Conservation (phyloP, 2,888 invertebrate species). For the Dolichopus griseipennis region DNA sequence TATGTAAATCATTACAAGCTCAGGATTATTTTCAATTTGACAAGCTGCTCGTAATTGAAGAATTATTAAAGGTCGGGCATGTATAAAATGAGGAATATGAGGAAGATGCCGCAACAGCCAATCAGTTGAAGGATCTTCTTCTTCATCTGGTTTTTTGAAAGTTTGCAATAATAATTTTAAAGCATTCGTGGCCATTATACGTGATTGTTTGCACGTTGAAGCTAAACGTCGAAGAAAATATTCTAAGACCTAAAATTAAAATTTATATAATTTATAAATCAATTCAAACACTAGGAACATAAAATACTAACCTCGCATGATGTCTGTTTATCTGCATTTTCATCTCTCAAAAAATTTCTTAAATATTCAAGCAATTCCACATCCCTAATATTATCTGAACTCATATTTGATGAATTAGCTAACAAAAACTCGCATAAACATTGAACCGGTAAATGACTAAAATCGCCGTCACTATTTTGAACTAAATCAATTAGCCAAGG, state of each 20-base stretch:
- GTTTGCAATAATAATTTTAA: slow-evolving; percentile 57
- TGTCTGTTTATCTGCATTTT: slow-evolving; percentile 48
- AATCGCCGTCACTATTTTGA: slow-evolving; percentile 70
- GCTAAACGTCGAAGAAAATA: slow-evolving; percentile 80
- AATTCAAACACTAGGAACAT: neutral
- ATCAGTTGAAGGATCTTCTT: slow-evolving; percentile 30
- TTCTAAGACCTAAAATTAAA: slow-evolving; percentile 48
- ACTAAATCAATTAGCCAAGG: slow-evolving; percentile 94
- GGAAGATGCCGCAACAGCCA: slow-evolving; percentile 61
- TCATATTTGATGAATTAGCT: slow-evolving; percentile 55
- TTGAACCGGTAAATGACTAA: slow-evolving; percentile 87
- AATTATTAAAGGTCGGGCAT: slow-evolving; percentile 60
- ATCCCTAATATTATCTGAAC: slow-evolving; percentile 58
- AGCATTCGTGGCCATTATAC: slow-evolving; percentile 63
- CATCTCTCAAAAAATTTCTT: slow-evolving; percentile 47
- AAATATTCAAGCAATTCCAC: slow-evolving; percentile 58
- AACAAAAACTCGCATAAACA: slow-evolving; percentile 93
- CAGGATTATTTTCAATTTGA: slow-evolving; percentile 81
- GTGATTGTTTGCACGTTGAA: slow-evolving; percentile 67
- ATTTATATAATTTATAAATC: neutral
- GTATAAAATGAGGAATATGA: slow-evolving; percentile 67
- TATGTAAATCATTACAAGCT: slow-evolving; percentile 66
- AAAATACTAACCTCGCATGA: slow-evolving; percentile 62
- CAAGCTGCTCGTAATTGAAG: slow-evolving; percentile 74
- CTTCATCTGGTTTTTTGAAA: slow-evolving; percentile 31